phyloP scores from a whole-genome alignment of 35 echinoderm and acorn worm genomes.

The Strongylocentrotus purpuratus region DNA sequence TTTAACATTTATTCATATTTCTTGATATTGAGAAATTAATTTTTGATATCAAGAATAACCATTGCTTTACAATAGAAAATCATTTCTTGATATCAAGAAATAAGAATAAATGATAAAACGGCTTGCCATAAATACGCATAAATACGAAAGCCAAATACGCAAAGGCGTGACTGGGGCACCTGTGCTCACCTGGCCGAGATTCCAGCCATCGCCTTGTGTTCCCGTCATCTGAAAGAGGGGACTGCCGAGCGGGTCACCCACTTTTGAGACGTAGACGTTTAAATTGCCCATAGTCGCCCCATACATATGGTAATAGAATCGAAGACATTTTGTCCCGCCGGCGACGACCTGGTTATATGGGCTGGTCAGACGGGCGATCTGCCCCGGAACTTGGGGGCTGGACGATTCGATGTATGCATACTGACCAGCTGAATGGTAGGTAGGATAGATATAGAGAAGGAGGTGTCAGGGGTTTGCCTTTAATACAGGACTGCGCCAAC shows the following conservation, averaged over 20 bases:
- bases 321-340: slow-evolving; percentile 37
- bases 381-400: neutral
- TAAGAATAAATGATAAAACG: too few relatives aligned
- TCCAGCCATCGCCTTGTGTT: slow-evolving; percentile 19
- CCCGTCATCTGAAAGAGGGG: slow-evolving; percentile 30
- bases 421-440: neutral
- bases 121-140: too few relatives aligned
- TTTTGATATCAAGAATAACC: too few relatives aligned
- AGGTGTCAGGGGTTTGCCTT: too few relatives aligned
- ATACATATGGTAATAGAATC: slow-evolving; percentile 52
- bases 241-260: neutral
- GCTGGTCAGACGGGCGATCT: slow-evolving; percentile 42
- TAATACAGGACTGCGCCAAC: too few relatives aligned
- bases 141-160: too few relatives aligned
- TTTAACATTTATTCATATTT: too few relatives aligned
- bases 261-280: slow-evolving; percentile 9
- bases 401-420: slow-evolving; percentile 60
- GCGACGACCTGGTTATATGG: slow-evolving; percentile 7
- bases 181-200: slow-evolving; percentile 34
- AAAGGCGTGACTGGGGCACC: too few relatives aligned
- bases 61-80: too few relatives aligned
- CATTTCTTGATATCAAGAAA: too few relatives aligned
- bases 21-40: too few relatives aligned
- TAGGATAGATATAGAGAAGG: too few relatives aligned
- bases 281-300: slow-evolving; percentile 42